Percentiles rank a stretch among this genome's conserved stretches.
These are phyloP conservation scores for Trichoplusia ni DNA, from an alignment of 1,140 invertebrate species.

Conservation along the genomic window DNA sequence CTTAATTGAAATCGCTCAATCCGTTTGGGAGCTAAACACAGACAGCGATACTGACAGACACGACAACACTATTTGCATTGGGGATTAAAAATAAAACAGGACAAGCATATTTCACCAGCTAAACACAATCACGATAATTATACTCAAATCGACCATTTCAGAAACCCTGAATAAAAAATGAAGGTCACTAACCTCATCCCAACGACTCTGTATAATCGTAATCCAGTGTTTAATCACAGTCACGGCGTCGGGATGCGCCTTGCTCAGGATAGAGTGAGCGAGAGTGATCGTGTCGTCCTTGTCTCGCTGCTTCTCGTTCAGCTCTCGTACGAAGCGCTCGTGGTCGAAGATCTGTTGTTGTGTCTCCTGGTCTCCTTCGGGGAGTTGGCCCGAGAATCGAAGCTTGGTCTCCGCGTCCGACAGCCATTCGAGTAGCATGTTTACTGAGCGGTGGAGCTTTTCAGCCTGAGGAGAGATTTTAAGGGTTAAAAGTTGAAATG, in stretches of 20 bases:
- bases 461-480: conserved; percentile 86
- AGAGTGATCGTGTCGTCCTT: conserved; percentile 94
- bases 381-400: conserved; percentile 91
- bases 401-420: conserved; percentile 97
- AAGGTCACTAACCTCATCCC: conserved; percentile 89
- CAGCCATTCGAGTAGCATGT: conserved; percentile 97
- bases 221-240: conserved; percentile 98
- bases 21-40: too few relatives aligned
- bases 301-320: conserved; percentile 91
- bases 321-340: conserved; percentile 92
- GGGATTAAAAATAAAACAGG: too few relatives aligned
- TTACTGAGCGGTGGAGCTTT: conserved; percentile 95
- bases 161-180: conserved; percentile 7
- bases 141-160: neutral
- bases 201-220: conserved; percentile 97
- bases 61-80: too few relatives aligned
- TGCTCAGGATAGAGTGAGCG: conserved; percentile 93
- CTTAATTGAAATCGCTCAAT: too few relatives aligned
- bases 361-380: conserved; percentile 95
- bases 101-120: too few relatives aligned
- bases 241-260: conserved; percentile 96
- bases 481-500: too few relatives aligned
- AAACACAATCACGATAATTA: too few relatives aligned
- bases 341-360: conserved; percentile 91
- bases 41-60: too few relatives aligned